These are phyloP conservation scores for Crotophaga sulcirostris DNA, from an alignment of 2,113 vertebrate species.

Conservation along the genomic window DNA sequence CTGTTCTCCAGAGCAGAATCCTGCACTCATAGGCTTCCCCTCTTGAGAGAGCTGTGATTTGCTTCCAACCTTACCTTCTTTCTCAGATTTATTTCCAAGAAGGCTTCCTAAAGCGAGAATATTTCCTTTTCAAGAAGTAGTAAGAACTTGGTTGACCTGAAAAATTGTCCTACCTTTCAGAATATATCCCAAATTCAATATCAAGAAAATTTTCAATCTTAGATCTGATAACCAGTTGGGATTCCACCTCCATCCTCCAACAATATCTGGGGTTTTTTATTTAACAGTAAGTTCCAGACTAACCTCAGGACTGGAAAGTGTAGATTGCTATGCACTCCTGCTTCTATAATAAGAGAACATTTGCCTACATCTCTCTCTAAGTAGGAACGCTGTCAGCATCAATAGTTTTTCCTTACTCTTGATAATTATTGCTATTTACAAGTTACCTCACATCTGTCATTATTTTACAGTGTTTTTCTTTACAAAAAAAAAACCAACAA, in stretches of 20 bases:
- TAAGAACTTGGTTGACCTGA: neutral
- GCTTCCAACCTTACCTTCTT: neutral
- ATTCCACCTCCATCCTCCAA: too few species aligned
- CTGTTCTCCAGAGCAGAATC: neutral
- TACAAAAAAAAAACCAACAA: neutral
- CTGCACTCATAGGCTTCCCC: neutral
- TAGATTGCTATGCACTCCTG: neutral
- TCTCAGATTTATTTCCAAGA: constrained; percentile 2
- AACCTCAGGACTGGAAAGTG: neutral
- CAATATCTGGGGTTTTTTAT: neutral
- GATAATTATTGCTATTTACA: neutral
- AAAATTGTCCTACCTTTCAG: neutral
- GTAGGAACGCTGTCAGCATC: neutral
- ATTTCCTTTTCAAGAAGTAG: neutral
- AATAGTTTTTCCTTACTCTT: neutral
- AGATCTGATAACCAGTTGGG: neutral
- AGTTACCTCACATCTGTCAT: neutral
- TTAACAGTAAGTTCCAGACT: neutral
- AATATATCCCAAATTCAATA: neutral
- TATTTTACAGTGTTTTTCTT: neutral
- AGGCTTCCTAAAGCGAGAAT: neutral
- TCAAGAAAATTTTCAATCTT: neutral
- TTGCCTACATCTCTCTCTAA: neutral
- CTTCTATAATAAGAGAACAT: neutral
- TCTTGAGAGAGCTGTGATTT: neutral